Percentiles rank a stretch among this genome's conserved stretches.
These are phyloP conservation scores for Cryptus viduatorius DNA, from an alignment of 2,888 invertebrate genomes.

Conservation along the genomic window DNA sequence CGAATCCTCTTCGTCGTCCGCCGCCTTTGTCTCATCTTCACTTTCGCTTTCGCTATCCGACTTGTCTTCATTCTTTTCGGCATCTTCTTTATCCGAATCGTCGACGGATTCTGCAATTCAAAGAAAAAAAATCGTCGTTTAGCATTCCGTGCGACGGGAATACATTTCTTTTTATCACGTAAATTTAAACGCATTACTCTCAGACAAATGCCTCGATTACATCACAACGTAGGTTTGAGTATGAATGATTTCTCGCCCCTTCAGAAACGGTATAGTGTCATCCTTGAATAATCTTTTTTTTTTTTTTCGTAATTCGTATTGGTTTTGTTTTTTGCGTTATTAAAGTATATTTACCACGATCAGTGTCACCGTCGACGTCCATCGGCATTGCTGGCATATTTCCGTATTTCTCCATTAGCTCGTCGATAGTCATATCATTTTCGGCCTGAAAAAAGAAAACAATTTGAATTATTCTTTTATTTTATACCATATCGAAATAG, in stretches of 20 bases:
- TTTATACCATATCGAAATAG: no score
- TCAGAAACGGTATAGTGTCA: conserved; percentile 81
- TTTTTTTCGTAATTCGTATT: background rate
- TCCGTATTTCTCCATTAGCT: conserved; percentile 91
- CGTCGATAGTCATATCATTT: conserved; percentile 93
- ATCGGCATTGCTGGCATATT: conserved; percentile 82
- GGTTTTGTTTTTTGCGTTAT: background rate
- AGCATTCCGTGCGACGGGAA: background rate
- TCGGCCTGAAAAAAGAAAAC: conserved; percentile 86
- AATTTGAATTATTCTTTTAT: background rate
- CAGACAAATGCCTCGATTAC: conserved; percentile 84
- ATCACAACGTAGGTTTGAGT: conserved; percentile 77
- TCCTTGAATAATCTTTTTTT: conserved; percentile 71
- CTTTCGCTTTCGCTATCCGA: conserved; percentile 80
- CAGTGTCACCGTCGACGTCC: conserved; percentile 84
- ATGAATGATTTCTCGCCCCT: conserved; percentile 78
- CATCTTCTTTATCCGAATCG: conserved; percentile 78
- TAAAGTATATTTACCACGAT: conserved; percentile 80
- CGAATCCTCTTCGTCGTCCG: conserved; percentile 77
- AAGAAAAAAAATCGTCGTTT: conserved; percentile 7
- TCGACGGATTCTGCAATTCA: conserved; percentile 71
- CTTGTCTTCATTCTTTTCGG: conserved; percentile 81
- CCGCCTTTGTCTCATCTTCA: conserved; percentile 79
- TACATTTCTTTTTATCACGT: background rate
- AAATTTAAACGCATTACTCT: conserved; percentile 63